Conservation (phyloP, 1,140 invertebrate genomes). For the Temnothorax nylanderi region DNA sequence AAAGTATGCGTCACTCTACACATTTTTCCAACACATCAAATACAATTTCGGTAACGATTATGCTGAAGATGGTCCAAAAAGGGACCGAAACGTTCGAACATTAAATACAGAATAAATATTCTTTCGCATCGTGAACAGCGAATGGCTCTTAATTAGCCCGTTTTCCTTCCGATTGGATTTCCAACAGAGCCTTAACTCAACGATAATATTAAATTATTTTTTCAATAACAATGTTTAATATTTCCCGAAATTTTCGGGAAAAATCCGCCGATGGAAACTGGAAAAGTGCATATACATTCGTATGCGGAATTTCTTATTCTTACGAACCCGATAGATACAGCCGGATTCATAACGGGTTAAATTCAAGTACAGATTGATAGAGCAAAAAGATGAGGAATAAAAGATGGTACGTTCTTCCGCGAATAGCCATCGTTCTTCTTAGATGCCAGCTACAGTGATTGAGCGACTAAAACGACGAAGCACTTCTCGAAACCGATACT, state of each 20-base stretch:
- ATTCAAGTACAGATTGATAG: conserved; percentile 28
- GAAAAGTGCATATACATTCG: neutral
- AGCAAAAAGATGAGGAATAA: conserved; percentile 43
- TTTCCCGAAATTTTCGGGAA: neutral
- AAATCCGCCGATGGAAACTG: neutral
- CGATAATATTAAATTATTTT: neutral
- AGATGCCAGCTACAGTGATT: conserved; percentile 37
- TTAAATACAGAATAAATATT: too few species aligned
- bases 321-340: neutral
- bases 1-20: too few species aligned
- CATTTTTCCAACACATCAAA: too few species aligned
- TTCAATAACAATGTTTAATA: neutral
- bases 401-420: conserved; percentile 1
- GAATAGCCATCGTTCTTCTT: conserved; percentile 58
- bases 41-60: too few species aligned
- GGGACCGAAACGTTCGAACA: too few species aligned
- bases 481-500: conserved; percentile 41
- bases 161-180: too few species aligned
- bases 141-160: too few species aligned
- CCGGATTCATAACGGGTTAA: conserved; percentile 15
- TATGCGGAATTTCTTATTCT: conserved; percentile 8
- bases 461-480: conserved; percentile 45
- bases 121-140: too few species aligned
- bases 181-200: too few species aligned
- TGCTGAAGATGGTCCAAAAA: too few species aligned